Evolutionary conservation across 2,113 vertebrate genomes (phyloP), one percentile per base, ranked within the genome.

Genomic region (Phalacrocorax aristotelis): DNA sequence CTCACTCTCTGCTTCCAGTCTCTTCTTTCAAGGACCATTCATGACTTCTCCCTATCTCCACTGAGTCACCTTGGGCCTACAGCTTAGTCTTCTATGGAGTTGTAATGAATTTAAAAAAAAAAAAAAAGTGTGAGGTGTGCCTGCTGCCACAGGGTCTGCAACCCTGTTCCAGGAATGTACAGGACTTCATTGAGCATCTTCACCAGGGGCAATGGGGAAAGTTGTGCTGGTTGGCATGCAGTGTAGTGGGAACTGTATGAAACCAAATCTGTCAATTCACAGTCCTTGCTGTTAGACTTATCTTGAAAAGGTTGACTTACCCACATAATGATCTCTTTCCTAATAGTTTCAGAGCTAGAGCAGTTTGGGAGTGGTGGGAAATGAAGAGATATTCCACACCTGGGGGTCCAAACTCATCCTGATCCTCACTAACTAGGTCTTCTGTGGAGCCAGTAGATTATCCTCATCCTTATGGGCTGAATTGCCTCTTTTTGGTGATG

Each of bases 281-380:
- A 62, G 52, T 52, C 55, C 22, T 65, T 57, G 29, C 60, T 34
- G 20, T 36, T 82, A 54, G 7, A 40, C 22, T 22, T 86, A 1
- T 13, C 48, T 74, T 77, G 58, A 57, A 93, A 79, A 54, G 9
- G 27, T 32, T 83, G 58, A 23, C 10, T 57, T 72, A 72, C 9
- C 3, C 30, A 54, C 17, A 14, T 18, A 66, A 61, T 0, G 1
- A 36, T 61, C 0, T 0, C 58, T 57, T 84, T 77, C 25, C 44
- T 62, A 57, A n/a, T 13, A 44, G 52, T 52, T 85, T 81, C 64
- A 81, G 48, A 72, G 32, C 23, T 58, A 68, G 29, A 36, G 29
- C 7, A 15, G 18, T 74, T 82, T 60, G 14, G 3, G 18, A 7
- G 3, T 42, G 9, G 10, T 48, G 27, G 27, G 27, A 62, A 84